Evolutionary conservation across 2,888 invertebrate genomes (phyloP).

Genomic region (Dilophus febrilis): DNA sequence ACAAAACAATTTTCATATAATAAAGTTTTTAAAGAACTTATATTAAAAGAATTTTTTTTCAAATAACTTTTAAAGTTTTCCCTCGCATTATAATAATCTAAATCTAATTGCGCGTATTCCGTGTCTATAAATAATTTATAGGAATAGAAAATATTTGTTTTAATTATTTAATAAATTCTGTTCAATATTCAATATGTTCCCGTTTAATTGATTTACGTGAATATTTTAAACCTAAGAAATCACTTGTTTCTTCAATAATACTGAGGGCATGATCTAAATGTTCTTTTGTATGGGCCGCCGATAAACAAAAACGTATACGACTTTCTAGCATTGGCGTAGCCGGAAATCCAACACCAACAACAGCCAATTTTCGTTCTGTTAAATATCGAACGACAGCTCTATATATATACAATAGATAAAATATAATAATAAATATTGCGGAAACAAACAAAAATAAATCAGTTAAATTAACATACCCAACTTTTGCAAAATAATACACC

Average conservation of each 20-base stretch:
- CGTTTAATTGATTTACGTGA: constrained; percentile 44
- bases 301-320: constrained; percentile 85
- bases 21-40: too few species aligned
- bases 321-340: constrained; percentile 89
- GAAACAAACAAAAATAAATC: not conserved
- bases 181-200: constrained; percentile 38
- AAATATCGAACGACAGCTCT: constrained; percentile 76
- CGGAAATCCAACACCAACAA: constrained; percentile 94
- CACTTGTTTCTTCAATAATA: constrained; percentile 55
- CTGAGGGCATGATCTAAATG: constrained; percentile 71
- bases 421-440: too few species aligned
- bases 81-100: too few species aligned
- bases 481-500: constrained; percentile 88
- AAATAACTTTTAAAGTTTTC: too few species aligned
- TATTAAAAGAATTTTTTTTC: too few species aligned
- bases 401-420: constrained; percentile 14
- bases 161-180: too few species aligned
- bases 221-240: constrained; percentile 62
- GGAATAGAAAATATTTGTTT: too few species aligned
- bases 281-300: constrained; percentile 87
- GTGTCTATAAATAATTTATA: too few species aligned
- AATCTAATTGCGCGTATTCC: too few species aligned
- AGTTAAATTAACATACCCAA: constrained; percentile 44
- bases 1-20: too few species aligned
- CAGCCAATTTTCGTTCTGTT: constrained; percentile 65